Evolutionary conservation across 2,113 vertebrate genomes (phyloP), one percentile per base, ranked within the genome.

Genomic region (Anhinga anhinga): DNA sequence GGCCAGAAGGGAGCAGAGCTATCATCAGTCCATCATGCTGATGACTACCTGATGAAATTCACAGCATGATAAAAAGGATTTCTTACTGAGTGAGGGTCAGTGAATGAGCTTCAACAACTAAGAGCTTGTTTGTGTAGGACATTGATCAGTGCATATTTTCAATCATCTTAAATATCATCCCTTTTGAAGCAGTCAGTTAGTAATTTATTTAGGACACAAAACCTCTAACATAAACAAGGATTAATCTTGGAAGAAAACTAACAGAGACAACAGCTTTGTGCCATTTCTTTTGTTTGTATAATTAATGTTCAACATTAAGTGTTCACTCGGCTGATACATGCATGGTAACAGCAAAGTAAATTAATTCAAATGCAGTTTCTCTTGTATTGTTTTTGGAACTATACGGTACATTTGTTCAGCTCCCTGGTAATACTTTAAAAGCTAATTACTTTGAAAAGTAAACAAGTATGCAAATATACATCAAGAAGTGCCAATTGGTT

Each of bases 361-460:
- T 97, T 94, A 93, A 96, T 90, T 96, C 95, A 90, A 94, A 97
- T 95, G 86, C 78, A 90, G 83, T 96, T 97, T 86, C 74, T 95
- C 82, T 96, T 96, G 95, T 85, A 90, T 97, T 96, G 87, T 93
- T 92, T 95, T 82, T 71, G 83, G 79, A 78, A 71, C 87, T 88
- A 34, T 84, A 88, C 0, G 52, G 85, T 89, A 81, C 88, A 93
- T 98, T 97, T 97, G 86, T 96, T 96, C 91, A 73, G 95, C 89
- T 98, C 80, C 81, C 58, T 77, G 67, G 61, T 44, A 84, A 97
- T 97, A 44, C 45, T 96, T 96, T 90, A 93, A 94, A 92, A 97
- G 93, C 88, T 98, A 98, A 98, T 98, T 98, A 95, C 73, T 94
- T 69, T 97, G 91, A 97, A 97, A 98, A 98, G 89, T 95, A 97